Evolutionary conservation across 2,113 vertebrate genomes (phyloP).

Genomic region (Petroica traversi): DNA sequence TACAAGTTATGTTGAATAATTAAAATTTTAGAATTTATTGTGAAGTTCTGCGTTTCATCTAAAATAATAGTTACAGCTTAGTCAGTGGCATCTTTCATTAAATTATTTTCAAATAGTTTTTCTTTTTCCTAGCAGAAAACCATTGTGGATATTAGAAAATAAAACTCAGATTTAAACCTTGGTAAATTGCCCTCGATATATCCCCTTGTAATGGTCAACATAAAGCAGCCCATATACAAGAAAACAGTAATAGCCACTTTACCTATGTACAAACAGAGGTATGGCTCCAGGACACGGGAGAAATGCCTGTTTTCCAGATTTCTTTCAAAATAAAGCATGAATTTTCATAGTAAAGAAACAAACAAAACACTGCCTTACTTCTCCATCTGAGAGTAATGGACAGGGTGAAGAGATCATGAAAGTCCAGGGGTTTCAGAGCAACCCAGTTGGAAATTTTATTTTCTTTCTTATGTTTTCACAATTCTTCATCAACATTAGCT

Average conservation of each 20-base stretch:
- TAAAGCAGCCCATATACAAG: not conserved
- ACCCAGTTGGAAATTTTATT: not conserved
- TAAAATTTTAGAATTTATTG: conserved; percentile 8
- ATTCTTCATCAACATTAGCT: not conserved
- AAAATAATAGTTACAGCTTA: not conserved
- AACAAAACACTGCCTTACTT: not conserved
- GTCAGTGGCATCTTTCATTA: not conserved
- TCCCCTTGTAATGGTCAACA: not conserved
- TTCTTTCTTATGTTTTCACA: not conserved
- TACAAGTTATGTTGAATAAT: conserved; percentile 20
- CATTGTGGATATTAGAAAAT: not conserved
- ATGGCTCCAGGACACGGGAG: not conserved
- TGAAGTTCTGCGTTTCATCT: not conserved
- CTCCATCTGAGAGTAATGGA: not conserved
- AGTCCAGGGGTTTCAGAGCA: not conserved
- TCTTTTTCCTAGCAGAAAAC: not conserved
- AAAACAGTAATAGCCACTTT: not conserved
- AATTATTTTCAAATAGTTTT: not conserved
- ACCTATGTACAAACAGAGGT: not conserved
- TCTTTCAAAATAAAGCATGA: not conserved
- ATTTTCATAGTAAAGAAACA: not conserved
- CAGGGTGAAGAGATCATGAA: not conserved
- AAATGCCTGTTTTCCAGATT: not conserved
- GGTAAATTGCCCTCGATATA: not conserved
- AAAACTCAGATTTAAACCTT: not conserved